Evolutionary conservation across 2,888 invertebrate genomes (phyloP).

Genomic region (Conchocele bisecta): DNA sequence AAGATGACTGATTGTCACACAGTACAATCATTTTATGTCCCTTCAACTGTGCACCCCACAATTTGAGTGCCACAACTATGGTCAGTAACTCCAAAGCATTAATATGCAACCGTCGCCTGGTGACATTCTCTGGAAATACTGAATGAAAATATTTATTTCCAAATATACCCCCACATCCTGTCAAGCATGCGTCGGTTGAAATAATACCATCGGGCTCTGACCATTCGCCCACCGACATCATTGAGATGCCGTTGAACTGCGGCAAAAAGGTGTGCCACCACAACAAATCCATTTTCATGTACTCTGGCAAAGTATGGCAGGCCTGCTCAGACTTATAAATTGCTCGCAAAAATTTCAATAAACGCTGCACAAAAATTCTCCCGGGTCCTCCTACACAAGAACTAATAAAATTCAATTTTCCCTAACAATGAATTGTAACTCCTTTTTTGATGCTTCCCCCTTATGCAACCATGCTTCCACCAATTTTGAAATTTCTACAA

Average conservation of each 20-base stretch:
- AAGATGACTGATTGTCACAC: not conserved
- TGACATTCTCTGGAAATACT: not conserved
- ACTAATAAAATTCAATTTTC: constrained; percentile 35
- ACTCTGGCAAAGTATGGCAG: not conserved
- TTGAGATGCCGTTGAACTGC: constrained; percentile 23
- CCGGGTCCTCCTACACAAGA: constrained; percentile 33
- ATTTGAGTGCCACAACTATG: not conserved
- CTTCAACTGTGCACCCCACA: not conserved
- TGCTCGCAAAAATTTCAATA: constrained; percentile 11
- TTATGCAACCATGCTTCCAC: constrained; percentile 17
- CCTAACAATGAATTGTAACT: constrained; percentile 22
- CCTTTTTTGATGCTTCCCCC: constrained; percentile 8
- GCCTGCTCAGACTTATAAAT: not conserved
- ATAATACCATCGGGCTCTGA: constrained; percentile 27
- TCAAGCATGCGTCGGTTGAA: constrained; percentile 21
- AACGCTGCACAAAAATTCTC: constrained; percentile 8
- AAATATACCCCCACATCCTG: constrained; percentile 28
- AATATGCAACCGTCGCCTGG: not conserved
- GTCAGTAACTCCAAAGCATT: not conserved
- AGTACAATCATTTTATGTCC: not conserved
- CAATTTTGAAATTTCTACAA: not conserved
- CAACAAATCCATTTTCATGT: constrained; percentile 14
- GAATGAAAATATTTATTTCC: constrained; percentile 14
- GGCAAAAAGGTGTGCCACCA: constrained; percentile 39
- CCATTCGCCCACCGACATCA: constrained; percentile 27